Evolutionary conservation across 2,113 vertebrate species (phyloP), one percentile per base, ranked within the genome.

Genomic region (Antechinus flavipes): DNA sequence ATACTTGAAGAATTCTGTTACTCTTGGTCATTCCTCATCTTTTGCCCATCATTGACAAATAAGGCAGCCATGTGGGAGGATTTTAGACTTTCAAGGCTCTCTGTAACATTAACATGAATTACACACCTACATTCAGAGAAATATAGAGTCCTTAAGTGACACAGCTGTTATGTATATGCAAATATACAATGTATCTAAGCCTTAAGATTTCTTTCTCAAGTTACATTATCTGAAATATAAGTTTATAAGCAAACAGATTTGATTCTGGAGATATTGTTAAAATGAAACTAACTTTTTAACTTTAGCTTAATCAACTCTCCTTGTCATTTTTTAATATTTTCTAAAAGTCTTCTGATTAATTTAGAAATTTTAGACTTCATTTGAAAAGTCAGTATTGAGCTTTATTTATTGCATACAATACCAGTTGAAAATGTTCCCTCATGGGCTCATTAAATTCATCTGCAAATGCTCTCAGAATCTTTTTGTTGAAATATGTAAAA

Each of bases 401-500:
- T 97, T 94, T 97, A 97, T 95, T 97, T 97, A 97, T 98, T 76
- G 93, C 90, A 95, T 93, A 68, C 8, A 92, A 84, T 93, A 22
- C 89, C 93, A 95, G 89, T 97, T 96, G 93, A 76, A 97, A 97
- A 97, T 96, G 96, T 96, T 97, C 95, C 97, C 95, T 97, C 93
- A 94, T 97, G 98, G 95, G 91, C 95, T 98, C 96, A 97, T 97
- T 98, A 98, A 97, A 96, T 95, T 97, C 68, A 97, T 97, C 96
- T 97, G 91, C 89, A 97, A 97, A 92, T 97, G 91, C 89, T 98
- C 94, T 95, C 95, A 89, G 91, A 98, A 96, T 97, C 95, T 97
- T 97, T 98, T 96, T 97, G 93, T 97, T 98, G 95, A 98, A 98
- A 97, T 98, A 97, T 97, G 96, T 93, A 98, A 90, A 96, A 68